Evolutionary conservation across 2,888 invertebrate species (phyloP).

Genomic region (Perithous albicinctus): DNA sequence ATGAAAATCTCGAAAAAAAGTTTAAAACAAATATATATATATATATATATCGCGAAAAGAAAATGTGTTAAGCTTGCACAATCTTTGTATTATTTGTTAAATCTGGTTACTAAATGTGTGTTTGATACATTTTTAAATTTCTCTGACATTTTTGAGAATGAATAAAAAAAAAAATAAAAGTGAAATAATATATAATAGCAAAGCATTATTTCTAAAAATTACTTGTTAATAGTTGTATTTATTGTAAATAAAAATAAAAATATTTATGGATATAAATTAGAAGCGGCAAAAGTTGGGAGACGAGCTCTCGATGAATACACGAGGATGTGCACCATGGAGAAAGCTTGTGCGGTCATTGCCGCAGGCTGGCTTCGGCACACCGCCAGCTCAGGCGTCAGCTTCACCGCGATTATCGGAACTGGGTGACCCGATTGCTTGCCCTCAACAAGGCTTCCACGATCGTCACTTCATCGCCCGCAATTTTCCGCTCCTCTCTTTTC

Average conservation of each 20-base stretch:
- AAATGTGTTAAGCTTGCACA: no score
- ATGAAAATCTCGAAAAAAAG: no score
- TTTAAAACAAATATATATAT: no score
- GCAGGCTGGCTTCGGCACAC: conserved; percentile 2
- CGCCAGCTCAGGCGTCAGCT: conserved; percentile 23
- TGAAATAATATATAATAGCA: no score
- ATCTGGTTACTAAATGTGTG: no score
- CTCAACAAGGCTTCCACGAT: conserved; percentile 53
- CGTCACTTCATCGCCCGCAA: conserved; percentile 54
- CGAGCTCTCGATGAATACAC: background rate
- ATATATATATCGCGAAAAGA: no score
- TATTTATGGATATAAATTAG: background rate
- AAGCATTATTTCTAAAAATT: background rate
- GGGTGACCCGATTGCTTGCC: conserved; percentile 83
- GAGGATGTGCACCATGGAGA: conserved; percentile 10
- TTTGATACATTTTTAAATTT: no score
- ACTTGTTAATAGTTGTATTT: background rate
- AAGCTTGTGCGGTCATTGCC: conserved; percentile 41
- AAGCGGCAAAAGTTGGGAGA: background rate
- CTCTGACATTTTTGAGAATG: no score
- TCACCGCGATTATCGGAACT: conserved; percentile 81
- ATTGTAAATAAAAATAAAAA: background rate
- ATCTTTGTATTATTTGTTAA: no score
- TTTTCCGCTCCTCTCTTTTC: conserved; percentile 17
- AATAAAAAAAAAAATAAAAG: no score